Evolutionary conservation across 2,888 invertebrate species (phyloP).

Genomic region (Cephus sareptanus): DNA sequence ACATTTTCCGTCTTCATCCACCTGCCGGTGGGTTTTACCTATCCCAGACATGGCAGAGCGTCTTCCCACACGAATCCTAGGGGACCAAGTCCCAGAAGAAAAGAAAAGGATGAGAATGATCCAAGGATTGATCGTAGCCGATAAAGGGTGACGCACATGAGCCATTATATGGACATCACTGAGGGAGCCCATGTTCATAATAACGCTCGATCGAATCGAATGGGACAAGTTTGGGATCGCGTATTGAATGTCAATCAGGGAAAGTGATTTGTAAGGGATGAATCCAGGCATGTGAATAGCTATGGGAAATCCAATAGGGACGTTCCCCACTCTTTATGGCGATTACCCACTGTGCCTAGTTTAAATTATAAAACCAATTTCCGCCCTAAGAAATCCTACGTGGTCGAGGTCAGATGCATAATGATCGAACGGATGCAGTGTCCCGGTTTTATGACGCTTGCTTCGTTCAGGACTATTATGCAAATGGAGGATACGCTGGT

Average conservation of each 20-base stretch:
- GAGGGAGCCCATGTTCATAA: constrained; percentile 26
- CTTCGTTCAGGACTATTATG: constrained; percentile 23
- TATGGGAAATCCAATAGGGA: constrained; percentile 31
- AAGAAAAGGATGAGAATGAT: constrained; percentile 12
- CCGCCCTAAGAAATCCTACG: constrained; percentile 36
- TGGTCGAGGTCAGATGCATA: constrained; percentile 33
- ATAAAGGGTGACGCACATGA: constrained; percentile 23
- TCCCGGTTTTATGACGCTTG: constrained; percentile 33
- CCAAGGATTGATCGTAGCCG: constrained; percentile 27
- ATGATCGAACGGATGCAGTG: constrained; percentile 53
- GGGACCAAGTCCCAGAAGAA: constrained; percentile 12
- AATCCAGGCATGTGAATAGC: constrained; percentile 1
- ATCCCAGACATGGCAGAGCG: background rate
- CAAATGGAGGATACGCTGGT: constrained; percentile 36
- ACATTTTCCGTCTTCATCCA: constrained; percentile 35
- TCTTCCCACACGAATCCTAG: constrained; percentile 28
- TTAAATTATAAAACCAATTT: constrained; percentile 62
- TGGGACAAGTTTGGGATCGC: constrained; percentile 43
- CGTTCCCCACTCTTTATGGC: constrained; percentile 21
- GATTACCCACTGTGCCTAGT: constrained; percentile 30
- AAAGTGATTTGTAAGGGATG: constrained; percentile 61
- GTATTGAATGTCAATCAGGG: constrained; percentile 65
- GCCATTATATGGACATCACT: constrained; percentile 37
- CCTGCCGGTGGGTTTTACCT: constrained; percentile 29
- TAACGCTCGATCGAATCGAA: constrained; percentile 45